Percentiles rank a stretch among this genome's conserved stretches.
phyloP scores from a whole-genome alignment of 1,140 invertebrate species.

The Pantala flavescens region DNA sequence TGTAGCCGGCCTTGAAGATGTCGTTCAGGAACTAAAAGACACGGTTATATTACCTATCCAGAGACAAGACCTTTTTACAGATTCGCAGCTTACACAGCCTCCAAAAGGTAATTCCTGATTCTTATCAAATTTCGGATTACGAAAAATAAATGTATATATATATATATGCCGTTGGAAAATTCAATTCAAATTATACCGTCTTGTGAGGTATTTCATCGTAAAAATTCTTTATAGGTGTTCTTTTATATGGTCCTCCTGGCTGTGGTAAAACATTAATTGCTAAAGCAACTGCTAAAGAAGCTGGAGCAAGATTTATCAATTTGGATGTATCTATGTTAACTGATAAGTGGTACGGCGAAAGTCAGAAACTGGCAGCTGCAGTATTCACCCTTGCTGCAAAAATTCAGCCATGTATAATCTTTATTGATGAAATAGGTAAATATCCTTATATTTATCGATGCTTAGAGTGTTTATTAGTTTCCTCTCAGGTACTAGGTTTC shows the following conservation, averaged over 20 bases:
- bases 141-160: too few species aligned
- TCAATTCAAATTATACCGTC: too few species aligned
- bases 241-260: slow-evolving; percentile 78
- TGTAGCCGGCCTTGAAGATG: slow-evolving; percentile 80
- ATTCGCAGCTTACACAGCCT: slow-evolving; percentile 79
- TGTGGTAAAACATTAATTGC: slow-evolving; percentile 97
- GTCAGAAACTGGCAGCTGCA: slow-evolving; percentile 90
- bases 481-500: too few species aligned
- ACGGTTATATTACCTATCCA: slow-evolving; percentile 89
- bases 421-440: slow-evolving; percentile 90
- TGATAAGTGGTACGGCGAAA: slow-evolving; percentile 99
- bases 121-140: too few species aligned
- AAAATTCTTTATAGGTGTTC: slow-evolving; percentile 44
- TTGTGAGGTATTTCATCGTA: too few species aligned
- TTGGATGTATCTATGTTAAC: slow-evolving; percentile 86
- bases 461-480: too few species aligned
- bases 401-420: slow-evolving; percentile 88
- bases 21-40: slow-evolving; percentile 83
- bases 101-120: slow-evolving; percentile 79
- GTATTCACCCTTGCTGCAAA: slow-evolving; percentile 94
- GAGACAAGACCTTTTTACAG: slow-evolving; percentile 68
- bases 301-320: slow-evolving; percentile 91
- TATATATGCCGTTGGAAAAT: too few species aligned
- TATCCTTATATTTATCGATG: too few species aligned
- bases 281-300: slow-evolving; percentile 88